phyloP scores from a whole-genome alignment of 2,797 vertebrate genomes.

The Sebastes trivittatus region DNA sequence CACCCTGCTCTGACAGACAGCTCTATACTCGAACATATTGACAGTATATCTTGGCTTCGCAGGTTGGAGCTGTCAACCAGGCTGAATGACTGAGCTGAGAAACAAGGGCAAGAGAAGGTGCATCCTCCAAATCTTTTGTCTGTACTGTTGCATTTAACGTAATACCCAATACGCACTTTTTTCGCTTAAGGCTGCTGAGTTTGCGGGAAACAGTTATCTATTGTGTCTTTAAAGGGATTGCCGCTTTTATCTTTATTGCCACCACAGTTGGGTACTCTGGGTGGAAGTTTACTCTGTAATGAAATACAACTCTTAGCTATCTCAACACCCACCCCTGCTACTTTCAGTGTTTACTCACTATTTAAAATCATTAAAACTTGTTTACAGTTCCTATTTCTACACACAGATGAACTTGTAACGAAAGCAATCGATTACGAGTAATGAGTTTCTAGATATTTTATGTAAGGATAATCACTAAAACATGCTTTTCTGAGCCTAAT shows the following conservation, averaged over 20 bases:
- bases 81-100: constrained; percentile 21
- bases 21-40: constrained; percentile 27
- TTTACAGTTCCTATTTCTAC: background rate
- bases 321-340: background rate
- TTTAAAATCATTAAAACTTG: background rate
- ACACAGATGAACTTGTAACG: background rate
- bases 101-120: background rate
- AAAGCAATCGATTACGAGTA: constrained; percentile 9
- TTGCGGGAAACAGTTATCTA: background rate
- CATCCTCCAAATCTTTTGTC: background rate
- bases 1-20: background rate
- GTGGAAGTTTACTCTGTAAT: background rate
- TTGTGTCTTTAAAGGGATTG: background rate
- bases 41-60: constrained; percentile 16
- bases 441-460: background rate
- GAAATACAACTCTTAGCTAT: constrained; percentile 1
- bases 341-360: background rate
- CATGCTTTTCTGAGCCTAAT: background rate
- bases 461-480: background rate
- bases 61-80: constrained; percentile 26
- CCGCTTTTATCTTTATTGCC: constrained; percentile 8
- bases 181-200: constrained; percentile 6
- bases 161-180: background rate
- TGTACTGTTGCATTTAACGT: background rate
- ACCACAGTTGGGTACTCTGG: background rate